Evolutionary conservation across 2,888 invertebrate genomes (phyloP).

Genomic region (Drosophila silvestris): DNA sequence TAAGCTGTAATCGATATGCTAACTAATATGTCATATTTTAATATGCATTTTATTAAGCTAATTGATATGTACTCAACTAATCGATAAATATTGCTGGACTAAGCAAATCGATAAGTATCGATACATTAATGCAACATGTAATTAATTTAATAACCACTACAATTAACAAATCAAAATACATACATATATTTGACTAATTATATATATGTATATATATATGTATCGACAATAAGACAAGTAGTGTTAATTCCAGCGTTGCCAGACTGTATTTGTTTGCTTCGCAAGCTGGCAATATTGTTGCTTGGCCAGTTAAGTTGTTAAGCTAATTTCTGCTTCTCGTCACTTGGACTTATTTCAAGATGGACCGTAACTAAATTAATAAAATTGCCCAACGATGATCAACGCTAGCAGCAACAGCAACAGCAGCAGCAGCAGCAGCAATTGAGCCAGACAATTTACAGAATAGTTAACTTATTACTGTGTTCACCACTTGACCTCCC

Average conservation of each 20-base stretch:
- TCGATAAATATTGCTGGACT: neutral
- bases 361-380: conserved; percentile 35
- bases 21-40: neutral
- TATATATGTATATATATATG: neutral
- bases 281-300: neutral
- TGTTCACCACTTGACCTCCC: conserved; percentile 33
- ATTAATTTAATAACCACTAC: neutral
- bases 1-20: neutral
- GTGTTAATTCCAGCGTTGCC: neutral
- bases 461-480: conserved; percentile 70
- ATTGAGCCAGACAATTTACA: conserved; percentile 61
- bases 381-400: conserved; percentile 37
- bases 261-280: neutral
- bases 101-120: neutral
- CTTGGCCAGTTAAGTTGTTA: neutral
- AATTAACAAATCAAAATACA: neutral
- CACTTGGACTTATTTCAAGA: conserved; percentile 3
- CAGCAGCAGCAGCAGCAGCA: conserved; percentile 16
- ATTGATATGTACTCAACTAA: neutral
- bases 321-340: neutral
- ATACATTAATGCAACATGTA: neutral
- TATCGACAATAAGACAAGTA: neutral
- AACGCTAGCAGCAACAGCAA: conserved; percentile 11
- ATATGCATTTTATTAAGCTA: neutral
- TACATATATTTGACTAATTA: neutral